Conservation (phyloP, 2,797 vertebrate species). For the Scolopax bukidnonensis region DNA sequence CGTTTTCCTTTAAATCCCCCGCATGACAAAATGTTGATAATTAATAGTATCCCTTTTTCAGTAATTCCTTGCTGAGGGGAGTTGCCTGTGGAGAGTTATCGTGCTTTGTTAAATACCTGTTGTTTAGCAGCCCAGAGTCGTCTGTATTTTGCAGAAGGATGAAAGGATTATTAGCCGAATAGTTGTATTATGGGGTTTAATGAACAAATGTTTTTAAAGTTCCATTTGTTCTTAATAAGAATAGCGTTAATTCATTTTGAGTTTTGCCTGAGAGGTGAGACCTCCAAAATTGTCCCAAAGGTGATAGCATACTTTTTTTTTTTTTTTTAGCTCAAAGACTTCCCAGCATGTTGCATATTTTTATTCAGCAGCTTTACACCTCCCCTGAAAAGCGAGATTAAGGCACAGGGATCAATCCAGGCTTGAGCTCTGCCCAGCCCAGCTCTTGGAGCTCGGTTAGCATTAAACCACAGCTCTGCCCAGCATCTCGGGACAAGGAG, state of each 20-base stretch:
- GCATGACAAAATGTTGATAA: not conserved
- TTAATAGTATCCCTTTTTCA: not conserved
- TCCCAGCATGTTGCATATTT: not conserved
- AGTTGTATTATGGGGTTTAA: not conserved
- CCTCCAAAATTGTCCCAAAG: conserved; percentile 14
- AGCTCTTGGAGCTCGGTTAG: not conserved
- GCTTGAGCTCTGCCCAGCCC: not conserved
- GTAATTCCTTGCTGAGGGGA: not conserved
- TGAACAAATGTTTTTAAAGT: conserved; percentile 22
- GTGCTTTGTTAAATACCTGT: not conserved
- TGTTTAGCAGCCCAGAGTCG: not conserved
- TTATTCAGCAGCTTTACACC: conserved; percentile 18
- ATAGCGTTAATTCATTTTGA: not conserved
- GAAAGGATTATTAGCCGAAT: not conserved
- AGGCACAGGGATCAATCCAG: not conserved
- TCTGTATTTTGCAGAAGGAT: not conserved
- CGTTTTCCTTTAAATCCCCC: not conserved
- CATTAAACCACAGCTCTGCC: not conserved
- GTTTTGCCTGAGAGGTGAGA: conserved; percentile 24
- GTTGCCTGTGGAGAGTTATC: not conserved
- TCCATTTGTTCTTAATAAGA: not conserved
- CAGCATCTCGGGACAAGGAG: not conserved
- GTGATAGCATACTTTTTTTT: not conserved
- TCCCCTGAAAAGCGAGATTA: not conserved
- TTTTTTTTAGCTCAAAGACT: not conserved